Evolutionary conservation across 2,113 vertebrate genomes (phyloP), one percentile per base, ranked within the genome.

Genomic region (Ranitomeya variabilis): DNA sequence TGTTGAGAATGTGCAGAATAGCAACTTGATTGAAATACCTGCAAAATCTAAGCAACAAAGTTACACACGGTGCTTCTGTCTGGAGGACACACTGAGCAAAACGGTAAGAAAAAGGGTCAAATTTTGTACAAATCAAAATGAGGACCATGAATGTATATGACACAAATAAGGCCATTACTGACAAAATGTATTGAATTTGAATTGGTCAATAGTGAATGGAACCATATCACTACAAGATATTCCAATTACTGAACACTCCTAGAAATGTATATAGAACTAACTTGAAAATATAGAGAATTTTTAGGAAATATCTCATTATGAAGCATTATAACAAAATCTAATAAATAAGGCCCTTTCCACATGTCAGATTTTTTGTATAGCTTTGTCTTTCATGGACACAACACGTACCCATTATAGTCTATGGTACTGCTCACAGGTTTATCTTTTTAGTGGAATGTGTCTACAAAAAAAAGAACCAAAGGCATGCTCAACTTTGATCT

Each of bases 1-100:
- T 64, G 97, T 97, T 0, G 96, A 97, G 89, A 94, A 92, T 73
- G 55, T 86, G 80, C 95, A 95, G 86, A 95, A 88, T 90, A 94
- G 92, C 55, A 95, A 97, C 92, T 95, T 97, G 64, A 93, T 96
- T 15, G 97, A 97, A 89, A 91, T 95, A 73, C 92, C 92, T 0
- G 94, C 94, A 0, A 96, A 95, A 93, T 90, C 94, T 0, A 95
- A 96, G 66, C 94, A 94, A 88, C 94, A 97, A 88, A 95, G 98
- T 26, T 95, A 94, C 54, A 95, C 95, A 2, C 94, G 93, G 87
- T 95, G 95, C 91, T 96, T 95, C 92, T 96, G 96, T 91, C 91
- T 95, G 59, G 94, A 96, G 89, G 94, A 95, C 81, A 92, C 94
- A 1, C 90, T 93, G 82, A 90, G 90, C 77, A 26, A 86, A 85